These are phyloP conservation scores for Drosophila sucinea DNA, from an alignment of 1,140 invertebrate genomes.

Conservation along the genomic window DNA sequence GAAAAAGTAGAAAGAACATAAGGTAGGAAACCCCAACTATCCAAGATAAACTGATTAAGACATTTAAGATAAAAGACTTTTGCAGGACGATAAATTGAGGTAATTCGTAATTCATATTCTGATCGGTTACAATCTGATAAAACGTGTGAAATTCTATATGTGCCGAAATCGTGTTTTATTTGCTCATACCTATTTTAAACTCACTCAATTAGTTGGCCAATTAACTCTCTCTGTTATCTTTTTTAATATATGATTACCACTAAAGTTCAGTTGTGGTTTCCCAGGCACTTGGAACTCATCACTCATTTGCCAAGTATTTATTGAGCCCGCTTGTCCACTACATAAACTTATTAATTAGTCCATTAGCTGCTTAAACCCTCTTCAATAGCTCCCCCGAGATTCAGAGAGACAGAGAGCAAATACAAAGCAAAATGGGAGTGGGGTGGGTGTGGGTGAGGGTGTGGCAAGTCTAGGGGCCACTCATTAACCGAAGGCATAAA, in stretches of 20 bases:
- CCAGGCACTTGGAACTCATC: no score
- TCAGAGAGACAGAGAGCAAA: constrained; percentile 5
- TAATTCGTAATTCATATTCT: no score
- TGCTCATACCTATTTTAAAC: background rate
- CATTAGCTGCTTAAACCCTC: constrained; percentile 29
- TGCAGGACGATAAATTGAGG: no score
- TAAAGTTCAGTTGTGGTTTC: background rate
- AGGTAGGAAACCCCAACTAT: no score
- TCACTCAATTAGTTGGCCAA: background rate
- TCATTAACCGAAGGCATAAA: constrained; percentile 63
- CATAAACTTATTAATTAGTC: constrained; percentile 51
- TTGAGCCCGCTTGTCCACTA: constrained; percentile 12
- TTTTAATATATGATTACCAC: background rate
- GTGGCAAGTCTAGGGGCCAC: constrained; percentile 13
- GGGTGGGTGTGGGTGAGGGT: background rate
- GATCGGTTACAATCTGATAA: no score
- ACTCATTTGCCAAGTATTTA: constrained; percentile 1
- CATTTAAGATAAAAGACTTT: no score
- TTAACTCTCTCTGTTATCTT: background rate
- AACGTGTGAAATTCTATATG: no score
- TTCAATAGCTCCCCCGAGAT: constrained; percentile 34
- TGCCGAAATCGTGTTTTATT: no score
- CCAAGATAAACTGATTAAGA: no score
- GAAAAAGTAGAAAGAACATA: no score
- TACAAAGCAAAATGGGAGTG: no score